These are phyloP conservation scores for Drosophila auraria DNA, from an alignment of 1,140 invertebrate species.

Conservation along the genomic window DNA sequence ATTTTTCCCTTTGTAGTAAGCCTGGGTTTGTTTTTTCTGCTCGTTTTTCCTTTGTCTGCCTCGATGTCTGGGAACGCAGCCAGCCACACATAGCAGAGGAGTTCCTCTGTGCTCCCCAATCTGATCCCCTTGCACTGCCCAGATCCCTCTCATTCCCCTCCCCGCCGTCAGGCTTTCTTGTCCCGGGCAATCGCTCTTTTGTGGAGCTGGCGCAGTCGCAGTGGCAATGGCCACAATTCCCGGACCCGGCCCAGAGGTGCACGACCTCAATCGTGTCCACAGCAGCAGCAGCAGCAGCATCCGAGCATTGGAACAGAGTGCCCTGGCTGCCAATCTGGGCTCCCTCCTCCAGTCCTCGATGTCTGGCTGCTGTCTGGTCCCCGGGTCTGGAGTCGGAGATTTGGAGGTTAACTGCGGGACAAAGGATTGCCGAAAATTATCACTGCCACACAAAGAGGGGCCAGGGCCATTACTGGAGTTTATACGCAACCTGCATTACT, in stretches of 20 bases:
- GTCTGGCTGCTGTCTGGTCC: constrained; percentile 72
- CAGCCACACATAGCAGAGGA: constrained; percentile 60
- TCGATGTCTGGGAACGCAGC: constrained; percentile 74
- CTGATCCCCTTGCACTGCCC: constrained; percentile 27
- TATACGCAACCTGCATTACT: not conserved
- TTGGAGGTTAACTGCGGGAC: constrained; percentile 57
- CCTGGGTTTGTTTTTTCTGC: constrained; percentile 31
- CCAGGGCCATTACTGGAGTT: constrained; percentile 6
- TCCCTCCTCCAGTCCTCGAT: constrained; percentile 63
- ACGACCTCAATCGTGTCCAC: constrained; percentile 78
- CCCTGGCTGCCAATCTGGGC: constrained; percentile 31
- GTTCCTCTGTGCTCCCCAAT: constrained; percentile 34
- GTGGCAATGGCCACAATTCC: constrained; percentile 28
- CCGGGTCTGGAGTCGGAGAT: constrained; percentile 15
- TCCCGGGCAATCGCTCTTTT: constrained; percentile 42
- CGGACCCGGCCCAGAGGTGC: constrained; percentile 64
- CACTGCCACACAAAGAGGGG: constrained; percentile 4
- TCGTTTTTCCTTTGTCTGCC: constrained; percentile 63
- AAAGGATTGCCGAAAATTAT: constrained; percentile 77
- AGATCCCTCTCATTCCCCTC: constrained; percentile 1
- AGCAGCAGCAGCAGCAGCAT: constrained; percentile 19
- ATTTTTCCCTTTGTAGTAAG: constrained; percentile 45
- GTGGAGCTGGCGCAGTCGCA: constrained; percentile 73
- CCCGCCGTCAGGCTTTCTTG: not conserved
- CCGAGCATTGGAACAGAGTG: constrained; percentile 36